These are phyloP conservation scores for Drosophila algonquin DNA, from an alignment of 2,888 invertebrate species.

Conservation along the genomic window DNA sequence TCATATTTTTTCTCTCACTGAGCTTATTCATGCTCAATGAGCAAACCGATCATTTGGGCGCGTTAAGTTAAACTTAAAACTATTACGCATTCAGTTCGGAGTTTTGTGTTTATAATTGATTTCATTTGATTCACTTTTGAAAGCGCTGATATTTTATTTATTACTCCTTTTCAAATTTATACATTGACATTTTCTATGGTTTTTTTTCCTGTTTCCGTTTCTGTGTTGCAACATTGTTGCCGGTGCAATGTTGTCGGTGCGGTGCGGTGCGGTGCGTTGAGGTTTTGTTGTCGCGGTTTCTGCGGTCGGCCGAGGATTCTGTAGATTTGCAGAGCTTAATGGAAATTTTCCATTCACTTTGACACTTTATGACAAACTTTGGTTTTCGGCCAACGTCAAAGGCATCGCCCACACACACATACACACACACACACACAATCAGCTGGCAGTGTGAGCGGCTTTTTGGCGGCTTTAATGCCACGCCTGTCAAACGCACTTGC, in stretches of 20 bases:
- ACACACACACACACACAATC: background rate
- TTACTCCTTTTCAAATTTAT: slow-evolving; percentile 10
- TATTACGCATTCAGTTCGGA: too few relatives aligned
- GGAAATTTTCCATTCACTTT: slow-evolving; percentile 78
- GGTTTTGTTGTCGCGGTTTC: slow-evolving; percentile 60
- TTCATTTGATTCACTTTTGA: slow-evolving; percentile 18
- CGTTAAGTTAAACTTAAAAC: too few relatives aligned
- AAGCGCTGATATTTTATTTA: slow-evolving; percentile 29
- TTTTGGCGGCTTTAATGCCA: slow-evolving; percentile 60
- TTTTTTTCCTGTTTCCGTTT: slow-evolving; percentile 19
- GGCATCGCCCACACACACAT: background rate
- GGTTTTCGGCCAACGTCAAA: slow-evolving; percentile 51
- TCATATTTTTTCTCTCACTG: too few relatives aligned
- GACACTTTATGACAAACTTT: slow-evolving; percentile 78
- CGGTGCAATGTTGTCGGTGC: slow-evolving; percentile 38
- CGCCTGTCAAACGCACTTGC: slow-evolving; percentile 58
- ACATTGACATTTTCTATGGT: too few relatives aligned
- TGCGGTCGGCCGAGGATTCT: slow-evolving; percentile 64
- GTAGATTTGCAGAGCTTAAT: slow-evolving; percentile 72
- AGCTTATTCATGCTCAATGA: too few relatives aligned
- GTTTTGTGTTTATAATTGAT: slow-evolving; percentile 33
- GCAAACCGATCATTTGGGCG: too few relatives aligned
- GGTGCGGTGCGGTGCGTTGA: slow-evolving; percentile 51
- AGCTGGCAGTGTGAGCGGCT: slow-evolving; percentile 53
- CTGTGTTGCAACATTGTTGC: slow-evolving; percentile 1